phyloP scores from a whole-genome alignment of 1,140 invertebrate species.

The Nasonia giraulti region DNA sequence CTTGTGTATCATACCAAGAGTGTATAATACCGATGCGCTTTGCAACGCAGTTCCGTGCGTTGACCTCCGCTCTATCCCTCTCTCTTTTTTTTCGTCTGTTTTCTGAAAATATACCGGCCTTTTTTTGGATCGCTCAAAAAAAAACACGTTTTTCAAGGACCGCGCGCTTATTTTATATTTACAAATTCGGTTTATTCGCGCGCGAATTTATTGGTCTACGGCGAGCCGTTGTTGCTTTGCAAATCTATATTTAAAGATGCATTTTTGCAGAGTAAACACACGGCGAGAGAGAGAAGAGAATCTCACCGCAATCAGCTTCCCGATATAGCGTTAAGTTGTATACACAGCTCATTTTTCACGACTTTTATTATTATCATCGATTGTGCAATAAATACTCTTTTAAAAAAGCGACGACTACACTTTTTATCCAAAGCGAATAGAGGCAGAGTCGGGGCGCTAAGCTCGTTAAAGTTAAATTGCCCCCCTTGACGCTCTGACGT shows the following conservation, averaged over 20 bases:
- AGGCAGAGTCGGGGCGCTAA: not conserved
- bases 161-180: not conserved
- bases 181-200: not conserved
- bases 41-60: not conserved
- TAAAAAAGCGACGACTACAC: no score
- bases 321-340: not conserved
- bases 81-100: not conserved
- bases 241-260: not conserved
- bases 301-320: no score
- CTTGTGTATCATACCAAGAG: no score
- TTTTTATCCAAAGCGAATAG: slow-evolving; percentile 1
- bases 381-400: not conserved
- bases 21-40: not conserved
- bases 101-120: not conserved
- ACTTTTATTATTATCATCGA: not conserved
- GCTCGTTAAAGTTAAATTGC: slow-evolving; percentile 42
- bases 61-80: not conserved
- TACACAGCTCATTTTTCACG: no score
- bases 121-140: not conserved
- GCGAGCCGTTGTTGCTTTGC: not conserved
- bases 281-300: no score
- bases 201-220: not conserved
- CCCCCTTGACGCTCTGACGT: not conserved
- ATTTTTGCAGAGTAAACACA: no score
- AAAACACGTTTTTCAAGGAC: no score